A percentile compares a stretch with the other conserved stretches of the same genome.
Conservation (phyloP, 2,888 invertebrate species). For the Sisyra nigra region DNA sequence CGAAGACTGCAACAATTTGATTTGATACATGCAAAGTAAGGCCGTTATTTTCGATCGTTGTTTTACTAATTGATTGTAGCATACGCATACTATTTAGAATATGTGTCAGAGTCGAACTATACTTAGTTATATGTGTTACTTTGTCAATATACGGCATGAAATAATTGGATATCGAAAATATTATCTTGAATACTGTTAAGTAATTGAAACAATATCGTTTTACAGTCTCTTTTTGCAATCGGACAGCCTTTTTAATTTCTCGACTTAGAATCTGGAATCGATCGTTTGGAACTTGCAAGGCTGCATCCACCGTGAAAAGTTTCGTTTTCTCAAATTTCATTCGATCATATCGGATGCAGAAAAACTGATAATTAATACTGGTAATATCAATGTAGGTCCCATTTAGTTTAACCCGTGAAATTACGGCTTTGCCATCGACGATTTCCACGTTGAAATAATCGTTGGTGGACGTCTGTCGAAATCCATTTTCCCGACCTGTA, state of each 20-base stretch:
- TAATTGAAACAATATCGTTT: too few relatives aligned
- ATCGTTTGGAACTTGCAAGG: not conserved
- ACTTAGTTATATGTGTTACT: not conserved
- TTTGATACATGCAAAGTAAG: not conserved
- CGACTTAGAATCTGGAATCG: not conserved
- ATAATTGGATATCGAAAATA: too few relatives aligned
- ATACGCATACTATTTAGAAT: not conserved
- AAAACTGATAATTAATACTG: not conserved
- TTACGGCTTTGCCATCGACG: not conserved
- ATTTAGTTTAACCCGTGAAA: not conserved
- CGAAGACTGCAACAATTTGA: not conserved
- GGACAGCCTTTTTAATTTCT: not conserved
- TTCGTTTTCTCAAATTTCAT: not conserved
- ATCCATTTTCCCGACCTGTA: not conserved
- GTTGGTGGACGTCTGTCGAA: not conserved
- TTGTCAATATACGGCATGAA: too few relatives aligned
- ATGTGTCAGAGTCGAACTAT: not conserved
- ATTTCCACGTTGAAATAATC: not conserved
- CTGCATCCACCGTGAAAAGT: not conserved
- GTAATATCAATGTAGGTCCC: not conserved
- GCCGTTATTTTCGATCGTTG: not conserved
- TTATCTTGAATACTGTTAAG: too few relatives aligned
- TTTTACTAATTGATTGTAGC: not conserved
- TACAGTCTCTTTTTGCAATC: too few relatives aligned
- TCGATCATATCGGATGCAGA: conserved; percentile 1